phyloP scores from a whole-genome alignment of 1,140 invertebrate genomes.

The Epicauta chinensis region DNA sequence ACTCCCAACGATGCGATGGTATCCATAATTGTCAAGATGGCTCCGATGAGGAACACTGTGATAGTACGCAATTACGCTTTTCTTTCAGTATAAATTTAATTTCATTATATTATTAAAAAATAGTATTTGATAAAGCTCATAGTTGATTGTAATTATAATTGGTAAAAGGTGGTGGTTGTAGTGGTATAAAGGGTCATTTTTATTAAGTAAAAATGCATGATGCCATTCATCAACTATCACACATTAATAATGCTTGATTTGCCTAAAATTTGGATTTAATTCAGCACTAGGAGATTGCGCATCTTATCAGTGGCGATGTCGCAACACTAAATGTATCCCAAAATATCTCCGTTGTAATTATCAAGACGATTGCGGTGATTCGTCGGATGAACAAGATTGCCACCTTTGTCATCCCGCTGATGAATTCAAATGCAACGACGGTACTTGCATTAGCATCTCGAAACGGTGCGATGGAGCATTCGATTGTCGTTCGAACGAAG shows the following conservation, averaged over 20 bases:
- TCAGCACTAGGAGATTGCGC: constrained; percentile 17
- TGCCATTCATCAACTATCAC: background rate
- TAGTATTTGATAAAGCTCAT: constrained; percentile 15
- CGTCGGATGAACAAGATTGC: constrained; percentile 58
- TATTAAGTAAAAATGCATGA: background rate
- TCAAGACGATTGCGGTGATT: constrained; percentile 57
- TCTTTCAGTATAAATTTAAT: constrained; percentile 11
- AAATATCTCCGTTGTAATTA: constrained; percentile 50
- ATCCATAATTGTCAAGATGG: constrained; percentile 65
- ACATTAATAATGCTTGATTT: background rate
- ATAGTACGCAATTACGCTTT: constrained; percentile 15
- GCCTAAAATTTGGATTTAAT: background rate
- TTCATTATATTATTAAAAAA: too few relatives aligned
- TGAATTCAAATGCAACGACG: constrained; percentile 52
- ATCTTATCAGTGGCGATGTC: constrained; percentile 50
- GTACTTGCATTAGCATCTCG: constrained; percentile 57
- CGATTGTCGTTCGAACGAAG: constrained; percentile 57
- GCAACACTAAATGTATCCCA: constrained; percentile 52
- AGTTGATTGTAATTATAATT: background rate
- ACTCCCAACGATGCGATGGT: constrained; percentile 64
- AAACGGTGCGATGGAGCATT: constrained; percentile 54
- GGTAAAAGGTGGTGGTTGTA: constrained; percentile 10
- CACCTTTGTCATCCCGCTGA: constrained; percentile 41
- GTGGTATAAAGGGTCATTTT: background rate
- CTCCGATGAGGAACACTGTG: constrained; percentile 57